phyloP scores from a whole-genome alignment of 2,113 vertebrate species.

The Pseudonaja textilis region DNA sequence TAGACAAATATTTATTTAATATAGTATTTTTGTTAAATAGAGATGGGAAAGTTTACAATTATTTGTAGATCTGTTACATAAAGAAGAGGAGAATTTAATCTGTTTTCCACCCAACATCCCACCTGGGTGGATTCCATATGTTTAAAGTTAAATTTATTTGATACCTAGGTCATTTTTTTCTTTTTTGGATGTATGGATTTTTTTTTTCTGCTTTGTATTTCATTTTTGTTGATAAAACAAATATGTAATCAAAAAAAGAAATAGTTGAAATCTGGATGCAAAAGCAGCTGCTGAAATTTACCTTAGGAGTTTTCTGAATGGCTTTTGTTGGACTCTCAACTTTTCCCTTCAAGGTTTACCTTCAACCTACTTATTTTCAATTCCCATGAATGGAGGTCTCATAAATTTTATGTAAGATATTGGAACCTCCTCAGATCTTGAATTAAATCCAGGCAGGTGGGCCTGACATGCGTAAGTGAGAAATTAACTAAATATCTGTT shows the following conservation, averaged over 20 bases:
- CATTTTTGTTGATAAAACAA: background rate
- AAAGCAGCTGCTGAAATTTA: background rate
- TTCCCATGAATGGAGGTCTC: background rate
- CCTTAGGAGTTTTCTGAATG: background rate
- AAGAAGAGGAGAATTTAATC: background rate
- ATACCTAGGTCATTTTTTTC: background rate
- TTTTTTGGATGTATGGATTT: background rate
- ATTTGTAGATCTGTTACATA: background rate
- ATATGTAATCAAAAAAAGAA: background rate
- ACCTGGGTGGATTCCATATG: background rate
- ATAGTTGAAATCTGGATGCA: background rate
- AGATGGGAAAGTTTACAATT: background rate
- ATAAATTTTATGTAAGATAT: background rate
- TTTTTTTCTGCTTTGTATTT: background rate
- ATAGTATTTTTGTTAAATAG: background rate
- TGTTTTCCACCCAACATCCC: rapidly evolving
- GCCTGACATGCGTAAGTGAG: background rate
- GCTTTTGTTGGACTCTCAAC: background rate
- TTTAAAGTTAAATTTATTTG: background rate
- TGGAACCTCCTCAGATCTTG: background rate
- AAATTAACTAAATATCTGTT: background rate
- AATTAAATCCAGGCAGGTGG: background rate
- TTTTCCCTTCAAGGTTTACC: background rate
- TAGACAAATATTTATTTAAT: background rate
- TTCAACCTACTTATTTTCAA: background rate